phyloP scores from a whole-genome alignment of 2,113 vertebrate genomes.

The Garra rufa region DNA sequence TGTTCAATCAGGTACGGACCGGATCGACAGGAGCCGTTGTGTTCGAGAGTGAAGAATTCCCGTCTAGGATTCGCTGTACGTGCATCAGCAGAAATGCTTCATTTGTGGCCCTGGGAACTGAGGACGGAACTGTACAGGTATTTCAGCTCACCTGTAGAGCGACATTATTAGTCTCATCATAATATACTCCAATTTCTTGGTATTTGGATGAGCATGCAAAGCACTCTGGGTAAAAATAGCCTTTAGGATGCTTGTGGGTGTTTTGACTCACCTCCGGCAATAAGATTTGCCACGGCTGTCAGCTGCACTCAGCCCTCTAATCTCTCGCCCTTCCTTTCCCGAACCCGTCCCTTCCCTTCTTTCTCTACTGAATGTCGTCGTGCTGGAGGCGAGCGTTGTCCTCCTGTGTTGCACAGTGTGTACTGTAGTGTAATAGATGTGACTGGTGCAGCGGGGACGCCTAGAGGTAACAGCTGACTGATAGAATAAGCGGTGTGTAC shows the following conservation, averaged over 20 bases:
- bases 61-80: conserved; percentile 83
- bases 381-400: conserved; percentile 15
- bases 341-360: conserved; percentile 4
- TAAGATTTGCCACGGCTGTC: conserved; percentile 54
- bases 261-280: conserved; percentile 54
- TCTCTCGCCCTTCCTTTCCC: conserved; percentile 9
- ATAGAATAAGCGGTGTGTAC: not conserved
- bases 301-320: not conserved
- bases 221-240: conserved; percentile 35
- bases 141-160: conserved; percentile 4
- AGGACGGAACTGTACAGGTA: conserved; percentile 87
- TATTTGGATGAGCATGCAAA: not conserved
- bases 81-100: conserved; percentile 78
- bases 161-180: not conserved
- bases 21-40: conserved; percentile 79
- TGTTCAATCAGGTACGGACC: conserved; percentile 79
- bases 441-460: not conserved
- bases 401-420: not conserved
- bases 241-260: conserved; percentile 43
- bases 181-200: not conserved
- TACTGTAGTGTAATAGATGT: conserved; percentile 8
- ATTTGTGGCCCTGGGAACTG: conserved; percentile 81
- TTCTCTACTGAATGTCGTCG: not conserved
- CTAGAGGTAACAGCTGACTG: conserved; percentile 21
- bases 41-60: conserved; percentile 78